Base-by-base conservation (phyloP, 2,888 invertebrate genomes). In the Heliconius hortense region DNA sequence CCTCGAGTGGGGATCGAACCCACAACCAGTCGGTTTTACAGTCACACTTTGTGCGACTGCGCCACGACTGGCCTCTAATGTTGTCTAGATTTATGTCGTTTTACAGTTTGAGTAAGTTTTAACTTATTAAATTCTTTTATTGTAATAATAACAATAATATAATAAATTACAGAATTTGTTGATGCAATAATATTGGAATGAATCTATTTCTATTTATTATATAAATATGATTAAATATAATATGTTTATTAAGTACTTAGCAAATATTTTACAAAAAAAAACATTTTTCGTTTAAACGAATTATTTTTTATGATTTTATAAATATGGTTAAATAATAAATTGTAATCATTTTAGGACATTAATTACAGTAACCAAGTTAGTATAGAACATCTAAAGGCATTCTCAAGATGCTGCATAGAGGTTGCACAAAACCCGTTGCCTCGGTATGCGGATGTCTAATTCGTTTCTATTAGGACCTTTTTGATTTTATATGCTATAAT, bases 401-500 rank as follows among this genome's bases (percentile, higher is more conserved):
- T 28, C 60, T 62, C 70, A 70, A 74, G 74, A 69, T 74, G 76
- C 68, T 73, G 60, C 68, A 74, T 72, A 67, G 48, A 35, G 18
- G 64, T 69, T 72, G 76, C 77, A 73, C 76, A 62, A 77, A 78
- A 79, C 79, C 79, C 76, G 79, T 79, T 77, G 62, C 26, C 26
- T 59, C 48, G 79, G 79, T 76, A 79, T 79, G 79, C 79, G 79
- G 79, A 79, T 77, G 75, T 77, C 72, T 75, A 62, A 76, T 77
- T 77, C 72, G 56, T 76, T 74, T 77, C 70, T 74, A 71, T 68
- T 70, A 79, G 60, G 72, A 74, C 62, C 72, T 74, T 74, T 70
- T 74, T 69, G 31, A 71, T 76, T 77, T 72, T 69, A 48, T 75
- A 64, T 77, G 74, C 72, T 31, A 48, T 18, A 53, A 63, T 72